A percentile compares a stretch with the other conserved stretches of the same genome.
Evolutionary conservation across 2,113 vertebrate genomes (phyloP).

Genomic region (Struthio camelus): DNA sequence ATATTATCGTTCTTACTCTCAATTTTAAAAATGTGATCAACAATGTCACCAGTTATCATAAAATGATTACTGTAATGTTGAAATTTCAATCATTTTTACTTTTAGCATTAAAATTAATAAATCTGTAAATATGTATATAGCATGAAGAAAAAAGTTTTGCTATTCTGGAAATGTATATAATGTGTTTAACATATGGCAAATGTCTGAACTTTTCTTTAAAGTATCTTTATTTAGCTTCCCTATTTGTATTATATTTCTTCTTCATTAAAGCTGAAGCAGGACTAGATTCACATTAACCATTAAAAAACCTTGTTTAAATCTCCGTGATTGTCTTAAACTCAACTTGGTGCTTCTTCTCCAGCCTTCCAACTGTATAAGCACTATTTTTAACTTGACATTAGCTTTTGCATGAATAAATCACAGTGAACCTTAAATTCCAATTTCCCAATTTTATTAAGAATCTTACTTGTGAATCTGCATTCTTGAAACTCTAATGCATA

Average conservation of each 20-base stretch:
- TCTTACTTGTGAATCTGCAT: conserved; percentile 39
- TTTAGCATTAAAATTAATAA: conserved; percentile 55
- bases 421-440: conserved; percentile 8
- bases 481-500: conserved; percentile 19
- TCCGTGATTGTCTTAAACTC: conserved; percentile 41
- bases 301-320: conserved; percentile 62
- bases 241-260: conserved; percentile 59
- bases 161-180: neutral
- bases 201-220: conserved; percentile 19
- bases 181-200: conserved; percentile 3
- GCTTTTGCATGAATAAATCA: conserved; percentile 7
- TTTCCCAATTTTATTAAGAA: conserved; percentile 48
- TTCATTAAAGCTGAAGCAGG: conserved; percentile 47
- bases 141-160: conserved; percentile 43
- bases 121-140: neutral
- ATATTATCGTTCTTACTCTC: conserved; percentile 77
- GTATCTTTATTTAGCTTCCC: conserved; percentile 34
- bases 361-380: neutral
- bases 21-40: conserved; percentile 76
- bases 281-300: conserved; percentile 24
- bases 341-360: conserved; percentile 12
- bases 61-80: conserved; percentile 16
- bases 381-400: neutral
- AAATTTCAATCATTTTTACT: conserved; percentile 62
- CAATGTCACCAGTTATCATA: conserved; percentile 55